Evolutionary conservation across 2,797 vertebrate species (phyloP), one percentile per base, ranked within the genome.

Genomic region (Manis pentadactyla): DNA sequence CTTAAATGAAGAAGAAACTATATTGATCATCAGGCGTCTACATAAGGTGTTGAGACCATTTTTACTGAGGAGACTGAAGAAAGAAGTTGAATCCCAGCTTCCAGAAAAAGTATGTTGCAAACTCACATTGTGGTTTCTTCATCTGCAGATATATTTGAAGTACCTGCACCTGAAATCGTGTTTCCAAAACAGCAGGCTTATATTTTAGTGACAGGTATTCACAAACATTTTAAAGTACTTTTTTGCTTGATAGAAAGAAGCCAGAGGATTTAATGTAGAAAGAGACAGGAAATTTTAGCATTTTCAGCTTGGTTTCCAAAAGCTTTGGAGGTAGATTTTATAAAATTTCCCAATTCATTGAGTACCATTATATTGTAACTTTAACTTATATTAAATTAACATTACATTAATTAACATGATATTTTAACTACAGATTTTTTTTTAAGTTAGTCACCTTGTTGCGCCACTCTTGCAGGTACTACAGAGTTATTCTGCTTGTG

Each of bases 1-100:
- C 97, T 98, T 99, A 96, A 99, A 99, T 94, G 99, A 99, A 96
- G 99, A 99, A 94, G 99, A 99, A 98, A 99, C 99, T 34, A 99
- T 99, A 95, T 96, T 99, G 97, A 99, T 99, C 97, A 99, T 99
- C 92, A 99, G 99, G 29, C 99, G 99, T 98, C 98, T 99, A 29
- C 99, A 99, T 97, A 99, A 99, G 97, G 99, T 99, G 37, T 98
- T 99, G 87, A 98, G 99, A 12, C 99, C 99, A 1, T 99, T 99
- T 97, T 97, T 99, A 95, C 97, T 99, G 90, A 98, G 99, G 84
- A 99, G 99, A 95, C 95, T 99, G 97, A 99, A 99, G 98, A 99
- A 99, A 89, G 99, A 99, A 94, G 99, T 99, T 87, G 99, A 99
- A 96, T 99, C 99, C 92, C 99, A 99, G 94, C 98, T 99, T 86